Conservation (phyloP, 2,888 invertebrate species). For the Pandemis cinnamomeana region DNA sequence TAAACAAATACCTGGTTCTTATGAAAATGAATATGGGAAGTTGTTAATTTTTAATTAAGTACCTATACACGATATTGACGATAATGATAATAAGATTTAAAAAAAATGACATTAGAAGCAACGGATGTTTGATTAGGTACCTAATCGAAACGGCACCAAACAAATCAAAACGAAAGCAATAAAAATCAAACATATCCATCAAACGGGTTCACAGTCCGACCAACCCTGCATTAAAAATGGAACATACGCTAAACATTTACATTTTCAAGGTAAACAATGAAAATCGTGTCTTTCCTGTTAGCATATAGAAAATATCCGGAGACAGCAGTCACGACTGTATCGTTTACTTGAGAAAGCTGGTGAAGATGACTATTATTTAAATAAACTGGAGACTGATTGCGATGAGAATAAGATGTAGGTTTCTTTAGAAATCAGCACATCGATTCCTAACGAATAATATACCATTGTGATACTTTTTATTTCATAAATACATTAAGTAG, state of each 20-base stretch:
- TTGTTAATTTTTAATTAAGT: no score
- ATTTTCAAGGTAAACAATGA: conserved; percentile 27
- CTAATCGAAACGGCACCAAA: conserved; percentile 9
- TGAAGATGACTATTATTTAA: conserved; percentile 54
- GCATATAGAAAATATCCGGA: conserved; percentile 46
- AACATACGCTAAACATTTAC: conserved; percentile 9
- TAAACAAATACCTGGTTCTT: no score
- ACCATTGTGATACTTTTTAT: not conserved
- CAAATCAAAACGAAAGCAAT: conserved; percentile 8
- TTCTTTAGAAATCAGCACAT: conserved; percentile 30
- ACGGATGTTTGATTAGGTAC: not conserved
- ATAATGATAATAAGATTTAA: not conserved
- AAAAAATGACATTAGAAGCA: not conserved
- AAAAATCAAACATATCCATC: conserved; percentile 1
- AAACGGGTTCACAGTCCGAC: not conserved
- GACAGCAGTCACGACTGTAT: conserved; percentile 50
- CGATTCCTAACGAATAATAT: not conserved
- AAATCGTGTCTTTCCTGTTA: conserved; percentile 46
- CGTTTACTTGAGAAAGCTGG: conserved; percentile 51
- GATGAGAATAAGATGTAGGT: conserved; percentile 16
- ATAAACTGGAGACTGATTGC: conserved; percentile 33
- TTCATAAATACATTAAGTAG: not conserved
- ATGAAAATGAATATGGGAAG: no score
- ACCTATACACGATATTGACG: no score
- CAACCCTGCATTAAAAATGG: conserved; percentile 12